phyloP scores from a whole-genome alignment of 2,797 vertebrate genomes.

The Notamacropus eugenii region DNA sequence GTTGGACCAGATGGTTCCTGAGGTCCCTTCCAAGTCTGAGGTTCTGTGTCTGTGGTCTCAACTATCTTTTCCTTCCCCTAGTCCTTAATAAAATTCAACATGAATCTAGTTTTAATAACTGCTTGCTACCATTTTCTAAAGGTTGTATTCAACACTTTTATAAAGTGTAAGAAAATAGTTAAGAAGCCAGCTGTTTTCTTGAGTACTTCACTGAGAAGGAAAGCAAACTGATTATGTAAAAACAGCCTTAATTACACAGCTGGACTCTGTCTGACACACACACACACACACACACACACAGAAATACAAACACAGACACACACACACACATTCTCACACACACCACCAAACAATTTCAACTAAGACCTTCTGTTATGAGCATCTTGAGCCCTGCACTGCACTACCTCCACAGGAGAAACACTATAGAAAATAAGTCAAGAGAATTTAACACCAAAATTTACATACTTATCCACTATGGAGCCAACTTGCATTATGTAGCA shows the following conservation, averaged over 20 bases:
- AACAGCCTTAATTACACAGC: not conserved
- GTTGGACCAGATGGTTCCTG: not conserved
- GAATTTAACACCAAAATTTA: slow-evolving; percentile 50
- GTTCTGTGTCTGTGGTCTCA: not conserved
- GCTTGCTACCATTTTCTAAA: not conserved
- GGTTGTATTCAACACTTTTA: slow-evolving; percentile 31
- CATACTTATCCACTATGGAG: slow-evolving; percentile 48
- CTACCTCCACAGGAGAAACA: slow-evolving; percentile 36
- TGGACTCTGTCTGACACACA: not conserved
- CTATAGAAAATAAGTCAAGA: slow-evolving; percentile 23
- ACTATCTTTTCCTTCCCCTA: not conserved
- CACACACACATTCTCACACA: not conserved
- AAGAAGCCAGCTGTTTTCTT: slow-evolving; percentile 7
- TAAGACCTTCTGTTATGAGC: not conserved
- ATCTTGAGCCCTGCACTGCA: slow-evolving; percentile 25
- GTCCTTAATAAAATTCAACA: not conserved
- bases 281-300: too few relatives aligned
- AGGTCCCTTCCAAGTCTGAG: not conserved
- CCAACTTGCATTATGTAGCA: slow-evolving; percentile 43
- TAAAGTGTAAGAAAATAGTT: slow-evolving; percentile 44
- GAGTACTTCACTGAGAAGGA: not conserved
- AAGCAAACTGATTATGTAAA: slow-evolving; percentile 3
- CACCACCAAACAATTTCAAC: not conserved
- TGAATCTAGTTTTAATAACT: not conserved
- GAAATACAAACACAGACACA: too few relatives aligned